Conservation (phyloP, 2,113 vertebrate genomes). For the Neomonachus schauinslandi region DNA sequence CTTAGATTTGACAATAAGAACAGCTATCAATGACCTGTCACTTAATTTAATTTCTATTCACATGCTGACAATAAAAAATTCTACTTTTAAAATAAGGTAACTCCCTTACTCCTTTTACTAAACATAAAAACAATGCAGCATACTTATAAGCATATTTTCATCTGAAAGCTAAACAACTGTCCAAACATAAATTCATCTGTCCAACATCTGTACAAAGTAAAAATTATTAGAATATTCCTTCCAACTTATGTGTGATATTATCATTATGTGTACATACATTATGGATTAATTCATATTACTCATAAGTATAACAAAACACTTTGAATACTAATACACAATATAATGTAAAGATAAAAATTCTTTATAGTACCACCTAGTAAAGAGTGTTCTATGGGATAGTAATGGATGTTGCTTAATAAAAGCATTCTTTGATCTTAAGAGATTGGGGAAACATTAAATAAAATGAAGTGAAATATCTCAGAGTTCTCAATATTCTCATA, state of each 20-base stretch:
- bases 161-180: neutral
- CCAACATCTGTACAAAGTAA: neutral
- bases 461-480: slow-evolving; percentile 17
- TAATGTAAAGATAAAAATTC: neutral
- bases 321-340: neutral
- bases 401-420: neutral
- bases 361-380: neutral
- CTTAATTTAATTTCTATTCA: slow-evolving; percentile 10
- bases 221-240: neutral
- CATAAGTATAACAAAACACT: neutral
- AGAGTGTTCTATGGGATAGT: neutral
- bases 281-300: slow-evolving; percentile 34
- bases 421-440: slow-evolving; percentile 1
- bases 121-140: slow-evolving; percentile 17
- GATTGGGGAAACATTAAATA: neutral
- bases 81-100: neutral
- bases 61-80: neutral
- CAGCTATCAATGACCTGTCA: neutral
- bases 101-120: neutral
- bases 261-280: neutral
- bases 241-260: neutral
- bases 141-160: neutral
- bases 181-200: slow-evolving; percentile 15
- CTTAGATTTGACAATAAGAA: neutral
- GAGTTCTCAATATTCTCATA: neutral